Evolutionary conservation across 2,888 invertebrate species (phyloP).

Genomic region (Tachystola acroxantha): DNA sequence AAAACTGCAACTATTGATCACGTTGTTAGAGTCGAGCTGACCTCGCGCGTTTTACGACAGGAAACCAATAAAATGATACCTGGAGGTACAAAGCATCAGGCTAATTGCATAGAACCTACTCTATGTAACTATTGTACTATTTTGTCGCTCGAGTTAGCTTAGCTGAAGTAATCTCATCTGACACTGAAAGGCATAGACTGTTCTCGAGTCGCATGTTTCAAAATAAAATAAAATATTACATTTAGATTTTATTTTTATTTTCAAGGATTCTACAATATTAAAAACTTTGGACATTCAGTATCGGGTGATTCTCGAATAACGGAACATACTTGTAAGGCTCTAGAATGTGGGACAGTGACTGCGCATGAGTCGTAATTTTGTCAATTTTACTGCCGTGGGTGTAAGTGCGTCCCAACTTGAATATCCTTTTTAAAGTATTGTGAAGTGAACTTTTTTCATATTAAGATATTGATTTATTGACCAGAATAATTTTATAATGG

Average conservation of each 20-base stretch:
- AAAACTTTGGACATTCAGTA: no score
- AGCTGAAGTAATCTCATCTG: no score
- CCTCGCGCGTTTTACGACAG: conserved; percentile 67
- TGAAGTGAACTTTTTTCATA: no score
- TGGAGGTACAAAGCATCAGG: conserved; percentile 56
- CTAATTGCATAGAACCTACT: conserved; percentile 33
- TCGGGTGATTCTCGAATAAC: conserved; percentile 22
- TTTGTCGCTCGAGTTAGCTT: not conserved
- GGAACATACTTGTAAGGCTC: conserved; percentile 36
- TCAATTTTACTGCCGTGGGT: conserved; percentile 26
- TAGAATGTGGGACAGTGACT: conserved; percentile 29
- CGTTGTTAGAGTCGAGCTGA: conserved; percentile 40
- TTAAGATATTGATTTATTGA: no score
- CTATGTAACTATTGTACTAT: not conserved
- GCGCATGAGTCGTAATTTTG: conserved; percentile 35
- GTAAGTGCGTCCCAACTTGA: not conserved
- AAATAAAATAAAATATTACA: no score
- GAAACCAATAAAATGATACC: conserved; percentile 69
- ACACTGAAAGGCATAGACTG: no score
- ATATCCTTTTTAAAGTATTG: not conserved
- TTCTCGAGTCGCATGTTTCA: no score
- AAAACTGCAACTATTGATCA: conserved; percentile 55
- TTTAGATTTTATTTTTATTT: no score
- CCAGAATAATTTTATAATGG: no score
- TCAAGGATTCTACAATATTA: no score